Conservation (phyloP, 2,113 vertebrate genomes). For the Polyodon spathula region DNA sequence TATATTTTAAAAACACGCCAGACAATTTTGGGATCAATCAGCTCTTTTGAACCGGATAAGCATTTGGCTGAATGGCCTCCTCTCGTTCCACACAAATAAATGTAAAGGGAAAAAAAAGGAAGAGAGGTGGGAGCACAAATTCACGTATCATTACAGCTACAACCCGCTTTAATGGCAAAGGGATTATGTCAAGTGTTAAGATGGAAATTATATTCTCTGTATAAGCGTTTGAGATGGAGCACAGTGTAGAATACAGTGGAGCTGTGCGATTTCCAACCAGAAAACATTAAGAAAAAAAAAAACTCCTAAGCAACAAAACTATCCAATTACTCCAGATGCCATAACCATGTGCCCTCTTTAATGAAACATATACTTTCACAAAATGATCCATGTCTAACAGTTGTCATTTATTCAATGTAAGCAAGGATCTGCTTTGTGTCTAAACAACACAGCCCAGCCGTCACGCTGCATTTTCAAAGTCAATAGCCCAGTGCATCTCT, state of each 20-base stretch:
- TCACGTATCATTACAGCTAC: constrained; percentile 29
- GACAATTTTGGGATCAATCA: too few relatives aligned
- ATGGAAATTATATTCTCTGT: background rate
- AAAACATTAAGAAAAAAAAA: background rate
- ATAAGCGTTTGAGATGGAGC: background rate
- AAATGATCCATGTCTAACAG: background rate
- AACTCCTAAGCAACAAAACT: too few relatives aligned
- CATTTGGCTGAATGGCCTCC: too few relatives aligned
- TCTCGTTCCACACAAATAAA: too few relatives aligned
- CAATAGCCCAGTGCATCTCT: background rate
- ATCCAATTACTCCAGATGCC: background rate
- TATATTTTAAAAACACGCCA: too few relatives aligned
- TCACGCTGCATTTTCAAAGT: background rate
- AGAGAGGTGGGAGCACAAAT: constrained; percentile 17
- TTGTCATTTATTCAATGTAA: background rate
- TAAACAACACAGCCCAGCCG: background rate
- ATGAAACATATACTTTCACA: background rate
- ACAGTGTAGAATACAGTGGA: background rate
- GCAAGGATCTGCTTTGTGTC: background rate
- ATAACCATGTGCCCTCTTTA: background rate
- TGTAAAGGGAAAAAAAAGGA: too few relatives aligned
- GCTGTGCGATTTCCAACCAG: background rate
- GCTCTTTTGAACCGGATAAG: too few relatives aligned
- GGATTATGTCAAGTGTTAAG: constrained; percentile 15
- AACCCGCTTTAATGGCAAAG: constrained; percentile 30